These are phyloP conservation scores for Hydropsyche tenuis DNA, from an alignment of 1,140 invertebrate species.

Conservation along the genomic window DNA sequence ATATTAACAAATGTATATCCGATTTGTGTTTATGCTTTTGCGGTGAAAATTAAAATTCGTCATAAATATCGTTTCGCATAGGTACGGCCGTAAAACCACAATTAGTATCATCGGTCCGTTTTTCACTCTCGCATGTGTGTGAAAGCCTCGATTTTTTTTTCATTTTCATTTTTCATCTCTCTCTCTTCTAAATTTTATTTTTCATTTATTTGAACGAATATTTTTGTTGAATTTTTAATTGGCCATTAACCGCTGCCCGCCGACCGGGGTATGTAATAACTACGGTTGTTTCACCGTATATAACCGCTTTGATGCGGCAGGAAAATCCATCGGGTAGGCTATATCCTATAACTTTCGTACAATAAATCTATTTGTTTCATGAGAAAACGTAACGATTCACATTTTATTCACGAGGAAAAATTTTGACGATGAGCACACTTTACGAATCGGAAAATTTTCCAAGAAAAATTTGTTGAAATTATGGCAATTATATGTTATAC, in stretches of 20 bases:
- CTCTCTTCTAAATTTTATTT: slow-evolving; percentile 33
- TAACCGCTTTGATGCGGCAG: slow-evolving; percentile 34
- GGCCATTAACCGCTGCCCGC: slow-evolving; percentile 47
- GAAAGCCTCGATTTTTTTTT: not conserved
- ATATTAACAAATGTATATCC: slow-evolving; percentile 15
- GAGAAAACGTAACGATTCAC: too few relatives aligned
- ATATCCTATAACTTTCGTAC: too few relatives aligned
- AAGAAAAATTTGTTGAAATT: too few relatives aligned
- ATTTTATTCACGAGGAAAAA: too few relatives aligned
- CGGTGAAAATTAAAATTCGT: slow-evolving; percentile 16
- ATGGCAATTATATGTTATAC: too few relatives aligned
- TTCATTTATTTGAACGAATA: slow-evolving; percentile 22
- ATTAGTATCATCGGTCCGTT: slow-evolving; percentile 44
- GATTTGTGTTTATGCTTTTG: slow-evolving; percentile 1
- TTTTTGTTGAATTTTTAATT: slow-evolving; percentile 49
- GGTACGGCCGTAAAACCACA: slow-evolving; percentile 33
- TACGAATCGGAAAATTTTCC: too few relatives aligned
- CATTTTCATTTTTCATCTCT: not conserved
- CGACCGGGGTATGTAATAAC: slow-evolving; percentile 1
- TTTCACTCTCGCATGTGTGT: not conserved
- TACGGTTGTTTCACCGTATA: slow-evolving; percentile 27
- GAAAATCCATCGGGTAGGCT: slow-evolving; percentile 26
- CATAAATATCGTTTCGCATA: slow-evolving; percentile 19
- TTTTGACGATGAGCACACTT: too few relatives aligned
- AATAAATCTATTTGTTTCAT: not conserved